Percentiles rank a stretch among this genome's conserved stretches.
Conservation (phyloP, 30 jellyfish, hydroid and myxozoan species). For the Chironex yamaguchii region DNA sequence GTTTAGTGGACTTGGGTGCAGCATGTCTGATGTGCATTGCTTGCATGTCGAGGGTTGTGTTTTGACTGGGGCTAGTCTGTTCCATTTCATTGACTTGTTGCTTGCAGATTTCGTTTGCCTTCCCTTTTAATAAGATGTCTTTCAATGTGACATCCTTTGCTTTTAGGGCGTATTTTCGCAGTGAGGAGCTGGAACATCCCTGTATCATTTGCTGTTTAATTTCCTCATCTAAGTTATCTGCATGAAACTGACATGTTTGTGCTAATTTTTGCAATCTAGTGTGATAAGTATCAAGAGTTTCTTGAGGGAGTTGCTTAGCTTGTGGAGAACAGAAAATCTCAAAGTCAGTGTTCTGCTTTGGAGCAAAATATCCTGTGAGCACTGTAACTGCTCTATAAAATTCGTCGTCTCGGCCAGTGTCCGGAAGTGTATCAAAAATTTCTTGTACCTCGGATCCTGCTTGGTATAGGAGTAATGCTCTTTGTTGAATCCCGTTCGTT, state of each 20-base stretch:
- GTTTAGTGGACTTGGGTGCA: not conserved
- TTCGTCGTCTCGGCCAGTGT: too few relatives aligned
- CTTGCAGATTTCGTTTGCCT: constrained; percentile 2
- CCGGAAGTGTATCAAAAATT: too few relatives aligned
- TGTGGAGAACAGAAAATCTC: too few relatives aligned
- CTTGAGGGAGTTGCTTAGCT: too few relatives aligned
- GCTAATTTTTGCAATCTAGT: not conserved
- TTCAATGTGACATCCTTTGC: constrained; percentile 6
- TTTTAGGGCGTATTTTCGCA: constrained; percentile 6
- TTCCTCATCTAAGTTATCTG: not conserved
- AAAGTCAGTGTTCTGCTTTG: too few relatives aligned
- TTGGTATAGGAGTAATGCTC: constrained; percentile 7
- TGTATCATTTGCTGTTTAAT: not conserved
- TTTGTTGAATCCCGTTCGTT: not conserved
- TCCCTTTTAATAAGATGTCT: constrained; percentile 37
- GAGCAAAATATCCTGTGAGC: too few relatives aligned
- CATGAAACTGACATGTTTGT: not conserved
- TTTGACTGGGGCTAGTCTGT: not conserved
- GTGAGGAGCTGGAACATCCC: constrained; percentile 7
- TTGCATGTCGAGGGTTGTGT: not conserved
- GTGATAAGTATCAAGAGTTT: not conserved
- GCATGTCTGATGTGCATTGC: constrained; percentile 21
- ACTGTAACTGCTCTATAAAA: too few relatives aligned
- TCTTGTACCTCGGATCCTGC: constrained; percentile 13
- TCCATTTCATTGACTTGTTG: not conserved